Conservation (phyloP, 2,113 vertebrate species). For the Trachemys scripta region DNA sequence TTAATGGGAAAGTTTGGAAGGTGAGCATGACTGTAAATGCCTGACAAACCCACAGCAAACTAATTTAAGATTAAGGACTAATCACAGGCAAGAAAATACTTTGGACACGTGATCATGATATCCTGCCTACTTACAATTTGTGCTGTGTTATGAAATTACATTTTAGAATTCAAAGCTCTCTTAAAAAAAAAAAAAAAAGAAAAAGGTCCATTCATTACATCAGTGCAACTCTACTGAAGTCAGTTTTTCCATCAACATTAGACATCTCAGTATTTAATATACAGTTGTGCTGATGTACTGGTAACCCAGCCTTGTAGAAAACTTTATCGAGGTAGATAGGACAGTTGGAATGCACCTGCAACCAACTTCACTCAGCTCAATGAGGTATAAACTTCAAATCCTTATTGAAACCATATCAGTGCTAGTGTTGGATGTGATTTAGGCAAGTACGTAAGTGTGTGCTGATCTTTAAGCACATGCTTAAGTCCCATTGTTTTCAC, state of each 20-base stretch:
- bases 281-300: not conserved
- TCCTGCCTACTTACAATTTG: not conserved
- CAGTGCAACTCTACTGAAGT: not conserved
- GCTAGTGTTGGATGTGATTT: not conserved
- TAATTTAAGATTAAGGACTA: not conserved
- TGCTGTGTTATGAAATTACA: not conserved
- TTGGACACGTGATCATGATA: not conserved
- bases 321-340: not conserved
- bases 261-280: not conserved
- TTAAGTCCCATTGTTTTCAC: not conserved
- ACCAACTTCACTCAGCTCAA: not conserved
- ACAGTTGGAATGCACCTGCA: not conserved
- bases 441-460: not conserved
- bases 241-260: not conserved
- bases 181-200: no score
- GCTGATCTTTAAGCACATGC: not conserved
- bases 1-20: not conserved
- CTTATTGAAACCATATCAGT: not conserved
- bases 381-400: not conserved
- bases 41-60: not conserved
- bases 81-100: not conserved
- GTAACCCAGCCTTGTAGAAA: not conserved
- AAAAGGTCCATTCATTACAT: not conserved
- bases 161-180: not conserved
- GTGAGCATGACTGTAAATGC: no score